A percentile compares a stretch with the other conserved stretches of the same genome.
phyloP scores from a whole-genome alignment of 1,140 invertebrate species.

The Halesus radiatus region DNA sequence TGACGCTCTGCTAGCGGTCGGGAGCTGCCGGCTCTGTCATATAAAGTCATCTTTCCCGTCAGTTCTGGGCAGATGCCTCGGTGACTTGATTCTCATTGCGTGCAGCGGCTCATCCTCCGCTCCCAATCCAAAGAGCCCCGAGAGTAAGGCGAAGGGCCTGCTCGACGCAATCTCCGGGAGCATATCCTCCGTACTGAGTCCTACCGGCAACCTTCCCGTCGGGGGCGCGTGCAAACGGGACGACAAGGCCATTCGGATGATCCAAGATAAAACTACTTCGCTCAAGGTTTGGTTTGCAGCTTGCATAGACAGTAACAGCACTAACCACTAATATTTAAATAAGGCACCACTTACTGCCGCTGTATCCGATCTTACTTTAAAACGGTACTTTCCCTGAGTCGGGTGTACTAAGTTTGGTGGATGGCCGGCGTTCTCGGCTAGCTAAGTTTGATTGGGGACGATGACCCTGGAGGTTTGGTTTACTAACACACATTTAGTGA shows the following conservation, averaged over 20 bases:
- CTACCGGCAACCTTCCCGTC: not conserved
- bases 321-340: no score
- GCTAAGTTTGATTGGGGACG: not conserved
- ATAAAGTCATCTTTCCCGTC: slow-evolving; percentile 11
- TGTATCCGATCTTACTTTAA: no score
- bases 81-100: slow-evolving; percentile 63
- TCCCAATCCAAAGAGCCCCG: not conserved
- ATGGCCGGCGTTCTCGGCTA: no score
- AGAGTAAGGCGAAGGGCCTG: not conserved
- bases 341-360: no score
- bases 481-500: no score
- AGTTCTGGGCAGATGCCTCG: slow-evolving; percentile 69
- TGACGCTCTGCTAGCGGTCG: no score
- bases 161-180: not conserved
- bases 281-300: not conserved
- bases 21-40: not conserved
- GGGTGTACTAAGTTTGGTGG: no score
- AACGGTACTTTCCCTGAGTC: no score
- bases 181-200: not conserved
- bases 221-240: slow-evolving; percentile 11
- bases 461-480: not conserved
- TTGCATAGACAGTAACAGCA: no score
- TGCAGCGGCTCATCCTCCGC: slow-evolving; percentile 40
- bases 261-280: not conserved
- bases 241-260: slow-evolving; percentile 7